Conservation (phyloP, 2,113 vertebrate species). For the Bolborhynchus lineola region DNA sequence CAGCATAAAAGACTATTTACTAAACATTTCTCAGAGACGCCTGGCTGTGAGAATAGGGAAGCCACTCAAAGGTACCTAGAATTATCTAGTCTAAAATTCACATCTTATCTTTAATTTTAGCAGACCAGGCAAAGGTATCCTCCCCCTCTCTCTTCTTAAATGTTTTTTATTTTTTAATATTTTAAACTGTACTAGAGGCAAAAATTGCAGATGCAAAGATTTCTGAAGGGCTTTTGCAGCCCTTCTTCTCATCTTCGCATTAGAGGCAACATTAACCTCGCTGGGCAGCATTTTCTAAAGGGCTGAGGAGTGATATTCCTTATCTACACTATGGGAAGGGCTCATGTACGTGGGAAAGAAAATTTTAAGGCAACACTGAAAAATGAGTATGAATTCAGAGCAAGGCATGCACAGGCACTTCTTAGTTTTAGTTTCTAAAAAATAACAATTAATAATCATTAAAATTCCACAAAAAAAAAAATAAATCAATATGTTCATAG, state of each 20-base stretch:
- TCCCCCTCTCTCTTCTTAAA: neutral
- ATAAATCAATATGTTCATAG: neutral
- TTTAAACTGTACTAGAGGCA: neutral
- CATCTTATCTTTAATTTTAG: neutral
- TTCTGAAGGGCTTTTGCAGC: neutral
- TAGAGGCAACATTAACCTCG: neutral
- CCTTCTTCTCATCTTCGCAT: neutral
- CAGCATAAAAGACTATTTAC: neutral
- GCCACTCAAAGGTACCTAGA: neutral
- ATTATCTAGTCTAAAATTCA: neutral
- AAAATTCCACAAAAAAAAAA: neutral
- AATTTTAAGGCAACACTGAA: neutral
- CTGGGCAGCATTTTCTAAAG: neutral
- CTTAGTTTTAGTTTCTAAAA: neutral
- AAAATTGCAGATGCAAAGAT: neutral
- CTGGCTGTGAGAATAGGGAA: neutral
- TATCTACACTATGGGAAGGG: neutral
- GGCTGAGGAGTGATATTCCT: neutral
- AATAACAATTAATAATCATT: neutral
- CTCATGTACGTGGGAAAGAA: neutral
- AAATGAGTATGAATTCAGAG: neutral
- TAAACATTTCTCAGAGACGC: constrained; percentile 1
- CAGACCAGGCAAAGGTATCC: neutral
- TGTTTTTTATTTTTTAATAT: neutral
- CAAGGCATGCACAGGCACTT: rapidly evolving